Evolutionary conservation across 2,113 vertebrate species (phyloP).

Genomic region (Eptesicus fuscus): DNA sequence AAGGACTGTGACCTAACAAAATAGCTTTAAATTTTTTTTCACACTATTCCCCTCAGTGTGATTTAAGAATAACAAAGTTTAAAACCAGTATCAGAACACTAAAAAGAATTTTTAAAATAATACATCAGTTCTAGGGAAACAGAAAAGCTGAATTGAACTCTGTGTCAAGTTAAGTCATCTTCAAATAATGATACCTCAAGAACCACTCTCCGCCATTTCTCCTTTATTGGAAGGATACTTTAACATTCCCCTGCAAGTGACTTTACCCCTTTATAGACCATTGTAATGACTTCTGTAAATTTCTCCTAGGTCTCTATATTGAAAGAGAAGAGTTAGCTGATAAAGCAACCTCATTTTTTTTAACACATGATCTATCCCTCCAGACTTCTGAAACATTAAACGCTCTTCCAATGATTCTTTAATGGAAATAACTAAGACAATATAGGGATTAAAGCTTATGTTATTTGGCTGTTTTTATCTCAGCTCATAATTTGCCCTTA

Average conservation of each 20-base stretch:
- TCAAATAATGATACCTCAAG: conserved; percentile 36
- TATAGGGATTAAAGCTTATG: background rate
- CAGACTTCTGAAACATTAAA: conserved; percentile 27
- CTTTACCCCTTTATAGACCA: background rate
- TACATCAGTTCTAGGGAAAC: conserved; percentile 1
- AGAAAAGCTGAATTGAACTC: background rate
- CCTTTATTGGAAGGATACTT: background rate
- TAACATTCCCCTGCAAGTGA: background rate
- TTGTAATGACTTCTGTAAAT: background rate
- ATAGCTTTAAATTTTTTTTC: background rate
- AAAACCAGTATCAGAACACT: background rate
- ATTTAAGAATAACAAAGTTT: conserved; percentile 21
- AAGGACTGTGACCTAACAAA: conserved; percentile 20
- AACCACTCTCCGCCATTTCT: background rate
- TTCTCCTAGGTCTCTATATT: background rate
- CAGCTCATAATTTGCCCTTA: conserved; percentile 17
- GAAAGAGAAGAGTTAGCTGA: conserved; percentile 17
- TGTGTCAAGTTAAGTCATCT: background rate
- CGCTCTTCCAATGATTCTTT: conserved; percentile 33
- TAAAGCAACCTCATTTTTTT: conserved; percentile 47
- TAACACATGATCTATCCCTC: background rate
- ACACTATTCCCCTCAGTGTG: background rate
- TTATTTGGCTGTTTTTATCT: conserved; percentile 22
- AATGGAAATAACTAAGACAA: conserved; percentile 48
- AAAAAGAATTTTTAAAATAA: conserved; percentile 37